Evolutionary conservation across 2,888 invertebrate genomes (phyloP).

Genomic region (Diaperis boleti): DNA sequence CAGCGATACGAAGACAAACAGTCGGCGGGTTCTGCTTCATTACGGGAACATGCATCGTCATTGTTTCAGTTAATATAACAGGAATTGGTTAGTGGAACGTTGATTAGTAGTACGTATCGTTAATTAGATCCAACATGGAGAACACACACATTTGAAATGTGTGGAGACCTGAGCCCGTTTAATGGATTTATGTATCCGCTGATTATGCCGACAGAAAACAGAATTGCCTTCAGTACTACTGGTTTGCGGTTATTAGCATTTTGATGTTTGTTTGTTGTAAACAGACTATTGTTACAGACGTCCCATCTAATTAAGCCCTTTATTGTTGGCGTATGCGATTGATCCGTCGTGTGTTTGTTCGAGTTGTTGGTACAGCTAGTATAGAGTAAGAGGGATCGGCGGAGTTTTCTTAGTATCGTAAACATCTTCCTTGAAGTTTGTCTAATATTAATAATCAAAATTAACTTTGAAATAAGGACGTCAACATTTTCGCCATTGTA

Average conservation of each 20-base stretch:
- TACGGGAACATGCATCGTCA: conserved; percentile 36
- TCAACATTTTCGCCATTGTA: no score
- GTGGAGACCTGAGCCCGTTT: neutral
- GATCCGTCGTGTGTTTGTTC: no score
- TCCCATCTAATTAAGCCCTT: no score
- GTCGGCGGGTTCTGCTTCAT: conserved; percentile 31
- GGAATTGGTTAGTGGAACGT: conserved; percentile 30
- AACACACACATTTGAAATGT: conserved; percentile 9
- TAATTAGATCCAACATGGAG: conserved; percentile 24
- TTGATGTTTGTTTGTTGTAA: no score
- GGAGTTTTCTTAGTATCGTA: no score
- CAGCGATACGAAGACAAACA: conserved; percentile 39
- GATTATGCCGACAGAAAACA: neutral
- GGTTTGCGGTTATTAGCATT: neutral
- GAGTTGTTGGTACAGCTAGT: no score
- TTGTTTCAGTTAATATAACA: conserved; percentile 40
- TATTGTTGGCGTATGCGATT: no score
- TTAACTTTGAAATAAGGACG: no score
- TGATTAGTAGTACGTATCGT: conserved; percentile 35
- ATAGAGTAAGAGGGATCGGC: no score
- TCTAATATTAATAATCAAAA: no score
- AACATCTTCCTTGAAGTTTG: no score
- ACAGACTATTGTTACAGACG: no score
- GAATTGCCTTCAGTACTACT: neutral
- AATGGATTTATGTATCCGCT: conserved; percentile 13